Evolutionary conservation across 2,888 invertebrate genomes (phyloP), one percentile per base, ranked within the genome.

Genomic region (Darwinula stevensoni): DNA sequence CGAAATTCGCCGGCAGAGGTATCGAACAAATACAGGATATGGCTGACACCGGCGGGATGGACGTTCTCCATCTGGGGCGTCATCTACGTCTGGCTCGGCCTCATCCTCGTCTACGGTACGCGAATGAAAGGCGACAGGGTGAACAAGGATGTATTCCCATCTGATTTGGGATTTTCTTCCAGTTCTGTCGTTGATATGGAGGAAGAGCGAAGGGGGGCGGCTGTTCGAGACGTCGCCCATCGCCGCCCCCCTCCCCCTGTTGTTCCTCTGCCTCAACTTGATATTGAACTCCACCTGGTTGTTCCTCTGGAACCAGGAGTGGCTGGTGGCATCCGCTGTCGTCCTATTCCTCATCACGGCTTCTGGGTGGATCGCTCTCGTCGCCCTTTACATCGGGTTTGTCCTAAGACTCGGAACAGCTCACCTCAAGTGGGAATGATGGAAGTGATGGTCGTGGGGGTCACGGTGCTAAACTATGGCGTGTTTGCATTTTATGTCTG

Each of bases 51-150:
- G 3, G 37, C 38, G 1, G 37, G 37, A 14, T 38, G 27, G 26
- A 36, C 40, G 2, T 40, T 40, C 34, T 29, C 29, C 17, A 38
- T 40, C 13, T 40, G 40, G 40, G 36, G 37, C 12, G 31, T 38
- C 27, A 40, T 40, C 14, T 40, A 40, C 34, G 30, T 35, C 17
- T 33, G 33, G 15, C 36, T 40, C 11, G 33, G 29, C 14, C 16
- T 34, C 16, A 37, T 37, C 15, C 30, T 36, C 16, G 18, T 38
- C 11, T 39, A 37, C 17, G 32, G 39, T 39, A 35, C 30, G 30
- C 33, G 12, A 12, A 4, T 17, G 9, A 3, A 14, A 18, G 6
- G 14, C 9, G 6, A 13, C 13, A n/a, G n/a, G n/a, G n/a, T n/a
- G n/a, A n/a, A n/a, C n/a, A n/a, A n/a, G n/a, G n/a, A n/a, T n/a